Conservation (phyloP, 2,888 invertebrate species). For the Gerris lacustris region DNA sequence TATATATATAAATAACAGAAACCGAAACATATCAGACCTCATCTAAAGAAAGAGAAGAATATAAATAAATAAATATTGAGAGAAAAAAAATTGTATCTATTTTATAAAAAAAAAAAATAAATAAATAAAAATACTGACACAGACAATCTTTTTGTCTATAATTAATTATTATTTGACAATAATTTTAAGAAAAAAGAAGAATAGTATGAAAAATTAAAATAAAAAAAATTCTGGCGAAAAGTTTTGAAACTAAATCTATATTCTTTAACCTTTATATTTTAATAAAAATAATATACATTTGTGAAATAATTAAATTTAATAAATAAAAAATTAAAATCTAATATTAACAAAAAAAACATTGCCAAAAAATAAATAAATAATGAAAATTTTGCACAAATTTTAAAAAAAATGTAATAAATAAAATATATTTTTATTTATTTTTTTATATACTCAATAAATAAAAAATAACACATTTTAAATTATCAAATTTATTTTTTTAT, state of each 20-base stretch:
- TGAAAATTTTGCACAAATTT: too few relatives aligned
- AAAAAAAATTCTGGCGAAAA: background rate
- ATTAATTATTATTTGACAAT: conserved; percentile 5
- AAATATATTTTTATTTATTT: too few relatives aligned
- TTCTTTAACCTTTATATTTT: background rate
- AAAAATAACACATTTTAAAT: too few relatives aligned
- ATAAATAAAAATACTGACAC: background rate
- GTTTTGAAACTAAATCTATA: background rate
- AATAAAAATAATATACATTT: background rate
- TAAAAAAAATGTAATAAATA: too few relatives aligned
- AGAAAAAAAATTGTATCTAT: too few relatives aligned
- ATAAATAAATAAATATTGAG: background rate
- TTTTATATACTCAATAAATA: too few relatives aligned
- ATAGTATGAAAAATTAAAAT: background rate
- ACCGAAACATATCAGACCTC: background rate
- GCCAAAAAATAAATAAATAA: too few relatives aligned
- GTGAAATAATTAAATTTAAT: too few relatives aligned
- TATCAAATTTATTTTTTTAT: too few relatives aligned
- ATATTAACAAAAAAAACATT: too few relatives aligned
- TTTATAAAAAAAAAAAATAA: background rate
- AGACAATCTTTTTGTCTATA: conserved; percentile 5
- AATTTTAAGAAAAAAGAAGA: background rate
- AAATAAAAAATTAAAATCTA: too few relatives aligned
- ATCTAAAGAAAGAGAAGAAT: background rate
- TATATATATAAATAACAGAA: background rate